Evolutionary conservation across 2,888 invertebrate genomes (phyloP), one percentile per base, ranked within the genome.

Genomic region (Sarcophaga variegata): DNA sequence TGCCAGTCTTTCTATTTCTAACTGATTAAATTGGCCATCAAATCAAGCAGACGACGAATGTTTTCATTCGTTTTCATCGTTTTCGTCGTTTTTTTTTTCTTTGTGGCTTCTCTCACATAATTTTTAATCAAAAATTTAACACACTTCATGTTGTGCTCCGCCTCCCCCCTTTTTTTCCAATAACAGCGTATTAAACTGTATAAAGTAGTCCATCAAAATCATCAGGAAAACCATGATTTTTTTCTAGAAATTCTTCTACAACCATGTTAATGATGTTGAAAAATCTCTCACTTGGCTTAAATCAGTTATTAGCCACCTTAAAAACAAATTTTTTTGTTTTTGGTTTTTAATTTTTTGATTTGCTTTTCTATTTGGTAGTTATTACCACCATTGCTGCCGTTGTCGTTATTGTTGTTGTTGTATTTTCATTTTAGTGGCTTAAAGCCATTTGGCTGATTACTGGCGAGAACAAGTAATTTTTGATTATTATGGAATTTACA

Each of bases 401-500:
- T 54, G 62, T 63, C 20, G 20, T 71, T 71, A 47, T n/a, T 37
- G 49, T 63, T 76, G 70, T 3, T 71, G 64, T 8, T 77, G 66
- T 62, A 54, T 76, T 74, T 66, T 67, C 69, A 54, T 70, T 70
- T 77, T 49, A 72, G 64, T 69, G 71, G 76, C 63, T 49, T 80
- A 14, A 69, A 86, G 83, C 72, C 69, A 70, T 74, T 67, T 81
- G 77, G 75, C 76, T 76, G 79, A 66, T 87, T 81, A 81, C 79
- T 66, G 84, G 87, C 81, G 88, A 85, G 85, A 88, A 88, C 88
- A 88, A 85, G 88, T 83, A 87, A 88, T 88, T 89, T 85, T 80
- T 85, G 83, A 86, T 88, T 88, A 91, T 91, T 91, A 91, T 91
- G 91, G 91, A 91, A 91, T 91, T 91, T 88, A 90, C 91, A 89